A percentile compares a stretch with the other conserved stretches of the same genome.
phyloP scores from a whole-genome alignment of 2,113 vertebrate species.

The Periophthalmus modestus region DNA sequence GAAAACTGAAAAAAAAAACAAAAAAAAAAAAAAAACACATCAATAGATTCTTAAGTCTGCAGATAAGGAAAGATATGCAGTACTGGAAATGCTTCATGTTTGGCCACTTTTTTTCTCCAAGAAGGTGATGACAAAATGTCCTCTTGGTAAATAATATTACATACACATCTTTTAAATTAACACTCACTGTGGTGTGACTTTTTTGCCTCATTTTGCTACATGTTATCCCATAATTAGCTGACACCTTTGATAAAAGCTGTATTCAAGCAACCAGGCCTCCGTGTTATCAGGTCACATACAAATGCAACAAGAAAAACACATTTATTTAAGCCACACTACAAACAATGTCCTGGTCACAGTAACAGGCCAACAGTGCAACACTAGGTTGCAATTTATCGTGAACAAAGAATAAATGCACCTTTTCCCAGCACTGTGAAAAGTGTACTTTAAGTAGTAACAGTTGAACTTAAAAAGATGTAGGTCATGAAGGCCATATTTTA shows the following conservation, averaged over 20 bases:
- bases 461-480: too few relatives aligned
- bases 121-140: neutral
- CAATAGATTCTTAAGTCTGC: too few relatives aligned
- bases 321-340: conserved; percentile 4
- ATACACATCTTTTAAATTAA: neutral
- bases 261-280: conserved; percentile 39
- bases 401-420: neutral
- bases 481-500: neutral
- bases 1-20: too few relatives aligned
- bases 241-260: conserved; percentile 14
- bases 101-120: neutral
- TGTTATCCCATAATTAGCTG: conserved; percentile 38
- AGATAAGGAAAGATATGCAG: too few relatives aligned
- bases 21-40: too few relatives aligned
- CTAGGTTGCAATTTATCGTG: neutral
- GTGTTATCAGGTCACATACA: conserved; percentile 21
- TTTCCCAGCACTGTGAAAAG: neutral
- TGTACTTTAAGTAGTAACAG: too few relatives aligned
- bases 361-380: neutral
- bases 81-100: too few relatives aligned
- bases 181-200: neutral
- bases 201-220: conserved; percentile 30
- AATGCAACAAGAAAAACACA: conserved; percentile 25
- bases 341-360: neutral
- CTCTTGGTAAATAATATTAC: neutral